These are phyloP conservation scores for Eriocheir sinensis DNA, from an alignment of 1,140 invertebrate genomes.

Conservation along the genomic window DNA sequence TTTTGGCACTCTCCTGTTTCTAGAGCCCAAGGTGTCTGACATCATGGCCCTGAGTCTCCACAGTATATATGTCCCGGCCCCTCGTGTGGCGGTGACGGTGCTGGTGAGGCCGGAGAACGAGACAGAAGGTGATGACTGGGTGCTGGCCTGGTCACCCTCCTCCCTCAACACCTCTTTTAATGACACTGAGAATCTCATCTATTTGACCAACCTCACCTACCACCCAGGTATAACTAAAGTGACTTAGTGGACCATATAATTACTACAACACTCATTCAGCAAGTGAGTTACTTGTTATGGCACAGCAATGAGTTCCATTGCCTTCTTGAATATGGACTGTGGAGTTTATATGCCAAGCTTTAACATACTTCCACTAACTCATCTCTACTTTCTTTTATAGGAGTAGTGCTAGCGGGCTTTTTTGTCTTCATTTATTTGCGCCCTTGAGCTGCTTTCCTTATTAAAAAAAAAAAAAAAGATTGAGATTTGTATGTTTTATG, in stretches of 20 bases:
- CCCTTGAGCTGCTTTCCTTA: no score
- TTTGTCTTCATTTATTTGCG: no score
- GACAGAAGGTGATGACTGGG: slow-evolving; percentile 61
- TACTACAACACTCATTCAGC: no score
- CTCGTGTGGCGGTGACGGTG: slow-evolving; percentile 57
- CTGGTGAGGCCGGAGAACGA: slow-evolving; percentile 51
- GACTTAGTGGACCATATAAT: no score
- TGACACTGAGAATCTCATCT: slow-evolving; percentile 52
- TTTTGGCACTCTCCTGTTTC: background rate
- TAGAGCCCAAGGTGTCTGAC: slow-evolving; percentile 55
- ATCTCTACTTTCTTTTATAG: background rate
- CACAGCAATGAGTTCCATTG: no score
- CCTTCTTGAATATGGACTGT: no score
- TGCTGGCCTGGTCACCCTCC: slow-evolving; percentile 61
- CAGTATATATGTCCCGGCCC: slow-evolving; percentile 46
- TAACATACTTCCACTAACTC: no score
- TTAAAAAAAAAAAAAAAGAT: background rate
- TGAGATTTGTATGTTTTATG: no score
- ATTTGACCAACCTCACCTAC: slow-evolving; percentile 50
- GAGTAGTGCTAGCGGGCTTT: no score
- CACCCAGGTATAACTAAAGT: slow-evolving; percentile 38
- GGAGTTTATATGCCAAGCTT: no score
- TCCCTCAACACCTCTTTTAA: slow-evolving; percentile 47
- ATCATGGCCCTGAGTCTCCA: slow-evolving; percentile 63
- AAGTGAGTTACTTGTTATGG: no score